A percentile compares a stretch with the other conserved stretches of the same genome.
Conservation (phyloP, 2,113 vertebrate genomes). For the Xenotilapia longispinis region DNA sequence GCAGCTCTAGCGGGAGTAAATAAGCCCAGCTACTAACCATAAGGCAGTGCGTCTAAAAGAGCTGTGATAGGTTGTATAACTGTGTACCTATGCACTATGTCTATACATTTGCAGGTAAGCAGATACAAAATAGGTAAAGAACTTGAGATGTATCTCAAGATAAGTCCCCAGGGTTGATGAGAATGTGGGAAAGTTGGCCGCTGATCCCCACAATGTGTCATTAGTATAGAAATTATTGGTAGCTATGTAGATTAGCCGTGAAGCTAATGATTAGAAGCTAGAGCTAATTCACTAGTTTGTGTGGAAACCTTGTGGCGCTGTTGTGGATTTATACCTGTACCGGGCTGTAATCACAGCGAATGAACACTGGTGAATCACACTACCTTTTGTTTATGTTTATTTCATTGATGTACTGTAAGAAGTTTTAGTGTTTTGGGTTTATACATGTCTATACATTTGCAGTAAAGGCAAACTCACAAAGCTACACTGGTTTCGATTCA, state of each 20-base stretch:
- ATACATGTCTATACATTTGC: not conserved
- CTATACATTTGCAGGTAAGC: not conserved
- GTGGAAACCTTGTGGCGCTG: not conserved
- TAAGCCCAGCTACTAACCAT: not conserved
- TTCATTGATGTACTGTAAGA: not conserved
- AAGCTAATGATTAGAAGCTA: not conserved
- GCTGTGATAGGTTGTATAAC: not conserved
- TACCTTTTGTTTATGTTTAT: not conserved
- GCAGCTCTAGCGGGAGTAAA: not conserved
- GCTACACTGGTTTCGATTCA: not conserved
- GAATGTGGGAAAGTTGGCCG: not conserved
- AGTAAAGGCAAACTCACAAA: not conserved
- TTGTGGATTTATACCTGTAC: rapidly evolving
- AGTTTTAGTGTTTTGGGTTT: not conserved
- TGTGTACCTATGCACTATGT: not conserved
- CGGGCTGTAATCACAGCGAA: not conserved
- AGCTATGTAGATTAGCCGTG: not conserved
- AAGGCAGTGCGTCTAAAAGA: not conserved
- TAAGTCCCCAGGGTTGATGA: not conserved
- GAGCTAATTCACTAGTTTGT: not conserved
- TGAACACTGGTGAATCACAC: rapidly evolving
- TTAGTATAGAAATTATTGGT: not conserved
- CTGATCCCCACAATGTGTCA: not conserved
- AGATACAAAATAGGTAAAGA: not conserved
- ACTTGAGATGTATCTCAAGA: not conserved